phyloP scores from a whole-genome alignment of 2,113 vertebrate genomes.

The Lepidothrix coronata region DNA sequence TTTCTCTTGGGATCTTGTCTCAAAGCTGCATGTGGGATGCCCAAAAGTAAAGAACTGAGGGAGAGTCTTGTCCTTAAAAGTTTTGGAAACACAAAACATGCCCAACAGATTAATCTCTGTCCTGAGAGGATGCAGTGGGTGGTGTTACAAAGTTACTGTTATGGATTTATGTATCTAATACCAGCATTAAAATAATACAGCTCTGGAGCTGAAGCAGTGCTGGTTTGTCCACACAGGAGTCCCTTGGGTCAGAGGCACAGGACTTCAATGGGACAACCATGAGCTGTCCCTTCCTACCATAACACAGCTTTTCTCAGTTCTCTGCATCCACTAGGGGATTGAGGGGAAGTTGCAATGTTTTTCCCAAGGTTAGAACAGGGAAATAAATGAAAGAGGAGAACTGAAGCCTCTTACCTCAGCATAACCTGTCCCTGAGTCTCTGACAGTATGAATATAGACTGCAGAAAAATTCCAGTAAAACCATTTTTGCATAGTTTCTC shows the following conservation, averaged over 20 bases:
- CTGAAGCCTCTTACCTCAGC: not conserved
- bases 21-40: not conserved
- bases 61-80: accelerated
- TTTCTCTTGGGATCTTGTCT: not conserved
- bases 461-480: not conserved
- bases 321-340: not conserved
- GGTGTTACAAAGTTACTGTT: not conserved
- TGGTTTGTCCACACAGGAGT: not conserved
- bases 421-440: not conserved
- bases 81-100: not conserved
- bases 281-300: not conserved
- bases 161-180: not conserved
- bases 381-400: not conserved
- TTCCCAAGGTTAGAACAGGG: not conserved
- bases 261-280: not conserved
- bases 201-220: not conserved
- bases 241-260: not conserved
- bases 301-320: not conserved
- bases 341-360: not conserved
- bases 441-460: not conserved
- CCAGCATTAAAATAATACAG: not conserved
- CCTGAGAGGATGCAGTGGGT: not conserved
- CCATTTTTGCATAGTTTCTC: not conserved
- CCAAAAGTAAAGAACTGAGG: not conserved
- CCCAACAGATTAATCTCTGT: not conserved